Evolutionary conservation across 2,797 vertebrate species (phyloP).

Genomic region (Knipowitschia caucasica): DNA sequence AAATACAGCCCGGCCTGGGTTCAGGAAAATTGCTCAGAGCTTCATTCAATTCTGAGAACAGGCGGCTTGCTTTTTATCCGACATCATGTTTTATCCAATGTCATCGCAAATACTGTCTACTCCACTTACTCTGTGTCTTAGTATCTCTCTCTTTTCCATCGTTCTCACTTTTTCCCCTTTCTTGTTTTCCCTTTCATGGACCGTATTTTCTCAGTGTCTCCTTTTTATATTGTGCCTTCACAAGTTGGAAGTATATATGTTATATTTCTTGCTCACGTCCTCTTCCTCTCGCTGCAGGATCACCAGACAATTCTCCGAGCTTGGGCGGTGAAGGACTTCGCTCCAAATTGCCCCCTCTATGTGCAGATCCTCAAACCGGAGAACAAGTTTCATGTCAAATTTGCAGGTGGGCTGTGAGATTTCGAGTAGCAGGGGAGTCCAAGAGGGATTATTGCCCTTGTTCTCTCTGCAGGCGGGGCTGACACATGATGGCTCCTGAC

Average conservation of each 20-base stretch:
- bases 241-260: no score
- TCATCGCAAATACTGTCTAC: constrained; percentile 31
- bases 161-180: constrained; percentile 6
- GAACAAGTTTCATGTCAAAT: constrained; percentile 87
- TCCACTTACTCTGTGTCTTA: constrained; percentile 20
- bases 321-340: constrained; percentile 86
- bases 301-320: constrained; percentile 85
- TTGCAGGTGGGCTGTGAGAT: constrained; percentile 74
- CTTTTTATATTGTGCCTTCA: neutral
- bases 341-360: constrained; percentile 83
- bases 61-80: constrained; percentile 39
- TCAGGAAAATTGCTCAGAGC: constrained; percentile 17
- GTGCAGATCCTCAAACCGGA: constrained; percentile 86
- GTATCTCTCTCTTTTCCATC: constrained; percentile 31
- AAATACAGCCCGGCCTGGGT: constrained; percentile 14
- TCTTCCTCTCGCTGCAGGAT: constrained; percentile 67
- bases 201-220: neutral
- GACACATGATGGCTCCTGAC: constrained; percentile 17
- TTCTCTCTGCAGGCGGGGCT: constrained; percentile 15
- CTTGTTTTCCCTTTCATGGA: neutral
- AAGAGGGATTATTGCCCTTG: constrained; percentile 2
- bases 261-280: constrained; percentile 12
- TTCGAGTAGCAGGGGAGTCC: constrained; percentile 9
- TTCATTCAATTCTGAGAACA: constrained; percentile 20
- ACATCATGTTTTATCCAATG: constrained; percentile 23